A percentile compares a stretch with the other conserved stretches of the same genome.
Conservation (phyloP, 2,113 vertebrate species). For the Phalacrocorax aristotelis region DNA sequence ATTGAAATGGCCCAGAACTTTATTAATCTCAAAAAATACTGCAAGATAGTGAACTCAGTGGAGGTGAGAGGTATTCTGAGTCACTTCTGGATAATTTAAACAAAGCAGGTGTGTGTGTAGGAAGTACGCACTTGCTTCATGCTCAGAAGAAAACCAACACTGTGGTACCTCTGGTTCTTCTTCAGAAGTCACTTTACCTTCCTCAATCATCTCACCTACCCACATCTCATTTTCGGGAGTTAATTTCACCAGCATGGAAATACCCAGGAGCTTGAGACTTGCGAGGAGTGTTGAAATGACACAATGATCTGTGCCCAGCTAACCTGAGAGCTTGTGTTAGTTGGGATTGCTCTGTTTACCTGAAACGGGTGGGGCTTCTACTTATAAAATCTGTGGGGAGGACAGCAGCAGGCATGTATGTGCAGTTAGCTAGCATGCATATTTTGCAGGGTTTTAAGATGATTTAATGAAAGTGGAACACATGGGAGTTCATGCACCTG, state of each 20-base stretch:
- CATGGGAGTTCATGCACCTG: neutral
- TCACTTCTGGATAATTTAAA: neutral
- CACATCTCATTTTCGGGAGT: neutral
- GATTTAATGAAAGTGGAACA: neutral
- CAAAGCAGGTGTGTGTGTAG: neutral
- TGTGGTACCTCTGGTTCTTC: neutral
- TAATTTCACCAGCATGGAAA: neutral
- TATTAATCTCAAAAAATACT: neutral
- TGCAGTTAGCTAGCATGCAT: neutral
- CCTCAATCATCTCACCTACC: neutral
- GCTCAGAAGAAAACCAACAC: neutral
- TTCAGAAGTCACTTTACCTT: neutral
- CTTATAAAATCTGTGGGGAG: neutral
- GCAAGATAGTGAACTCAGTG: neutral
- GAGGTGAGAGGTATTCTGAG: neutral
- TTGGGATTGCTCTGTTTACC: neutral
- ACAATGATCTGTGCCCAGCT: neutral
- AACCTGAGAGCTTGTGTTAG: neutral
- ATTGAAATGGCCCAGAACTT: neutral
- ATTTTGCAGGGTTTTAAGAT: neutral
- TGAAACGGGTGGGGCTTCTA: neutral
- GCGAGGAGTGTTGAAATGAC: neutral
- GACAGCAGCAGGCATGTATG: neutral
- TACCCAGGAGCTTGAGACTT: neutral
- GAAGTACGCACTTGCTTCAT: neutral